These are phyloP conservation scores for Corythaeola cristata DNA, from an alignment of 2,113 vertebrate genomes.

Conservation along the genomic window DNA sequence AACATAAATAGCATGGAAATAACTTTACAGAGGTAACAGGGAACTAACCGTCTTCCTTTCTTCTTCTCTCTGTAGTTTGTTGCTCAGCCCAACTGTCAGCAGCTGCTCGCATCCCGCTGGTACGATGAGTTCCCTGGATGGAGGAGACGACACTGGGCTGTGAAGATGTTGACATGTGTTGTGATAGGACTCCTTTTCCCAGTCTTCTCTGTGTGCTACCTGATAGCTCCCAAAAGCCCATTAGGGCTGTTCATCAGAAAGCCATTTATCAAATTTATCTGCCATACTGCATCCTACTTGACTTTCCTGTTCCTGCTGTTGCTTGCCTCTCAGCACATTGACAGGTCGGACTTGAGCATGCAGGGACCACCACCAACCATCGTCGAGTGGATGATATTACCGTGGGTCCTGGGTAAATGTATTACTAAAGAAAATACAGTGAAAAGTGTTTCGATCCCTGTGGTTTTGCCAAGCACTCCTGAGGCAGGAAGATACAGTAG, in stretches of 20 bases:
- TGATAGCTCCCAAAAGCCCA: conserved; percentile 91
- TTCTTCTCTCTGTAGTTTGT: conserved; percentile 84
- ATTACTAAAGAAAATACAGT: conserved; percentile 79
- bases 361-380: conserved; percentile 89
- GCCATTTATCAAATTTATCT: conserved; percentile 99
- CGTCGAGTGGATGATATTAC: conserved; percentile 99
- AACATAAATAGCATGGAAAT: neutral
- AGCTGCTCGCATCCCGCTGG: conserved; percentile 96
- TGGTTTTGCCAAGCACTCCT: neutral
- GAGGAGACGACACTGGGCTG: conserved; percentile 94
- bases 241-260: conserved; percentile 93
- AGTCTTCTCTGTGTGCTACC: conserved; percentile 89
- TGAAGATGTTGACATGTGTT: conserved; percentile 91
- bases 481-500: neutral
- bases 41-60: conserved; percentile 21
- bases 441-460: conserved; percentile 27
- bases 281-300: conserved; percentile 98
- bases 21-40: neutral
- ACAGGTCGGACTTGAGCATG: conserved; percentile 75
- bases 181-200: conserved; percentile 94
- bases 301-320: conserved; percentile 96
- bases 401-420: conserved; percentile 97
- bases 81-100: conserved; percentile 98
- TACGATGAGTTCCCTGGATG: conserved; percentile 96
- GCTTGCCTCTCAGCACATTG: conserved; percentile 92